Base-by-base conservation (phyloP, 2,113 vertebrate species). In the Ammodramus savannarum region DNA sequence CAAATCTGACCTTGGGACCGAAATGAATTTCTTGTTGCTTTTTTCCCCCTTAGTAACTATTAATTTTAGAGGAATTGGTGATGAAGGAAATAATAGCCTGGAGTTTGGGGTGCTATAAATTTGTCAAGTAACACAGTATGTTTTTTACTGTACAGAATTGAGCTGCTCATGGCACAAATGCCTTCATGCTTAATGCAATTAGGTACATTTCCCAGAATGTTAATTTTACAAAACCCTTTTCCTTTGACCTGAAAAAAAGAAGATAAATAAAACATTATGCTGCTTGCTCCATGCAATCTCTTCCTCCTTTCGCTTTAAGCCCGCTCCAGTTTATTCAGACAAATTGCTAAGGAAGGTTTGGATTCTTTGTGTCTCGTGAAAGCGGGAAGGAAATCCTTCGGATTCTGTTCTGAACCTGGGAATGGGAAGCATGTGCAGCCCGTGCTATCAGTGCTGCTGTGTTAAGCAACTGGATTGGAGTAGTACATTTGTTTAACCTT, bases 401-500 rank as follows among this genome's bases (percentile, higher is more conserved):
- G 71, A 76, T 82, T 92, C 54, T 69, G 5, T 31, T 84, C 66
- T 51, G 43, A 84, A 79, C 22, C 61, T 71, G 80, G 79, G 85
- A 89, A 41, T 65, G 79, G 92, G 85, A 92, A 92, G 59, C 54
- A 52, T 87, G 59, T 73, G 82, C 77, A 88, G 79, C 31, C 87
- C 4, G 31, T 65, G 71, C 73, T 95, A 78, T 85, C 74, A 36
- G 68, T 41, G 84, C 94, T 87, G 75, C 90, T 87, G 85, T 92
- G 93, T 96, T 91, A 89, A 94, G 93, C 80, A 95, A 72, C 90
- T 96, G 96, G 87, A 93, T 97, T 95, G 95, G 97, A 95, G 94
- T 94, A 96, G 90, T 97, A 94, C 85, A 90, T 97, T 97, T 97
- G 94, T 96, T 97, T 97, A 97, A 97, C 96, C 96, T 97, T 92